Evolutionary conservation across 2,797 vertebrate species (phyloP).

Genomic region (Sebastes alutus): DNA sequence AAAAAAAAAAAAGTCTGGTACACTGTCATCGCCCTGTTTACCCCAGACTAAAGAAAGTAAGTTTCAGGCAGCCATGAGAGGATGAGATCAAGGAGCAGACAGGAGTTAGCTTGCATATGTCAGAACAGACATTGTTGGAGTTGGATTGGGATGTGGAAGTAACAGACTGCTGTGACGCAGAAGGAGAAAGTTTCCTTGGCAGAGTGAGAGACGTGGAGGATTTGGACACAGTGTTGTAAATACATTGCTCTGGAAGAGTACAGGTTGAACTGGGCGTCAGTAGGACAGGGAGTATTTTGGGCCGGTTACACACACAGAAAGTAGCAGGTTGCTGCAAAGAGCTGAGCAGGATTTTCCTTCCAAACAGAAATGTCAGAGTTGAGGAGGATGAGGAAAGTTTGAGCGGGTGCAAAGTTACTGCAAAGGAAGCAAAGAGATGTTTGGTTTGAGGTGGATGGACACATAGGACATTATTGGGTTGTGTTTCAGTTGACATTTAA

Average conservation of each 20-base stretch:
- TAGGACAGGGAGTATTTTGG: conserved; percentile 55
- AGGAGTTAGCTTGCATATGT: conserved; percentile 23
- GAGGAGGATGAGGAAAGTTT: conserved; percentile 26
- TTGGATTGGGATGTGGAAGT: conserved; percentile 60
- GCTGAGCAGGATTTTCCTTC: conserved; percentile 58
- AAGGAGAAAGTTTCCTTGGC: conserved; percentile 58
- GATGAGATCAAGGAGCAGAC: conserved; percentile 49
- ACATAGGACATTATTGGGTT: background rate
- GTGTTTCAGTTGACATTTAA: background rate
- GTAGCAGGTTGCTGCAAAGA: conserved; percentile 48
- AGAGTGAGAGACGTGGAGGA: conserved; percentile 9
- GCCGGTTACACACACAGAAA: conserved; percentile 31
- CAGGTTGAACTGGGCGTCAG: conserved; percentile 49
- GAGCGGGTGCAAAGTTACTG: background rate
- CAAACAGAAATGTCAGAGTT: conserved; percentile 20
- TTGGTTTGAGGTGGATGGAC: conserved; percentile 3
- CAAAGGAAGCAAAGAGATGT: background rate
- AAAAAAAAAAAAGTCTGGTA: background rate
- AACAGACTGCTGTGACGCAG: conserved; percentile 52
- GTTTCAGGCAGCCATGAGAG: background rate
- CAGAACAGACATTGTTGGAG: conserved; percentile 29
- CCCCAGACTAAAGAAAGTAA: conserved; percentile 1
- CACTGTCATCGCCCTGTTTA: conserved; percentile 17
- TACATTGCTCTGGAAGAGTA: conserved; percentile 26
- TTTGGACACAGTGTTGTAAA: conserved; percentile 43